phyloP scores from a whole-genome alignment of 1,140 invertebrate species.

The Brachystomella parvula region DNA sequence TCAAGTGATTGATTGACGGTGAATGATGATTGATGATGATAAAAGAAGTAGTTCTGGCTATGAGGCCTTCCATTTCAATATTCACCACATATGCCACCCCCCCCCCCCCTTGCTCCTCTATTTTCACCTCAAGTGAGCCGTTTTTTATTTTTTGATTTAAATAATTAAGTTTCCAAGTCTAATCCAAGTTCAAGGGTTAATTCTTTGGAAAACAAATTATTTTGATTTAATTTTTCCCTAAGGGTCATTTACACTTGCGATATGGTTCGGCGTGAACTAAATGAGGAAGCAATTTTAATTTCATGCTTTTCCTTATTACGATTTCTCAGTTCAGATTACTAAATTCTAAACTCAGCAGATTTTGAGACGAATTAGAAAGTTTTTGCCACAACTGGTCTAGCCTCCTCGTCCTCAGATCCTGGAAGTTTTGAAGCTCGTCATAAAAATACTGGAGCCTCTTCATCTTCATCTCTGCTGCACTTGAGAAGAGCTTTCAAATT shows the following conservation, averaged over 20 bases:
- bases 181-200: no score
- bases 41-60: neutral
- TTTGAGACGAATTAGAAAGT: neutral
- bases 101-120: neutral
- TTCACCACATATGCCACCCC: neutral
- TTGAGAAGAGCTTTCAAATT: constrained; percentile 1
- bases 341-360: neutral
- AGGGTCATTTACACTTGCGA: neutral
- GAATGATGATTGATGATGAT: neutral
- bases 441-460: neutral
- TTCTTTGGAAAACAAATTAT: no score
- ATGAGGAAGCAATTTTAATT: neutral
- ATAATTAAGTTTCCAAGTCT: no score
- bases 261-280: neutral
- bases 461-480: no score
- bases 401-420: neutral
- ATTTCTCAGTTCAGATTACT: no score
- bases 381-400: neutral
- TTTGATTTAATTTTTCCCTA: no score
- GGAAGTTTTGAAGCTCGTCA: neutral
- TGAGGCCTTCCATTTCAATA: neutral
- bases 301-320: no score
- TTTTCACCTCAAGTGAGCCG: no score
- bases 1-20: neutral
- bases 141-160: no score